These are phyloP conservation scores for Ophion ventricosus DNA, from an alignment of 2,888 invertebrate species.

Conservation along the genomic window DNA sequence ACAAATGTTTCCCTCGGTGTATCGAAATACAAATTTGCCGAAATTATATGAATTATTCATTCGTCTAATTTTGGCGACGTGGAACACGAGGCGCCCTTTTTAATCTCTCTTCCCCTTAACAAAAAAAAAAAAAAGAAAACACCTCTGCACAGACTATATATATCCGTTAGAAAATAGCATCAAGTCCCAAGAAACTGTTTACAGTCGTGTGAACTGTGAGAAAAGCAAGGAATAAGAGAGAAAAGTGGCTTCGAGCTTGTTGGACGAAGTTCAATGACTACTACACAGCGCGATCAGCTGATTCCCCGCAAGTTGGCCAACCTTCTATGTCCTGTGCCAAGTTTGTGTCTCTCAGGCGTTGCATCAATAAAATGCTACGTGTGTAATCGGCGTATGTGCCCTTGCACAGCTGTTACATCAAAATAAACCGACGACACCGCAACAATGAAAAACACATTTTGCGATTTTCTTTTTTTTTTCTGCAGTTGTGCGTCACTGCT, in stretches of 20 bases:
- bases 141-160: no score
- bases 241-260: constrained; percentile 21
- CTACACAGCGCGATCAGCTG: constrained; percentile 52
- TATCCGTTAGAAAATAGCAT: neutral
- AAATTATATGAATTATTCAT: no score
- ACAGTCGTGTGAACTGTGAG: neutral
- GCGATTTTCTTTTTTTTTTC: neutral
- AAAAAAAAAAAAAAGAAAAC: no score
- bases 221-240: neutral
- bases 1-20: no score
- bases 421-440: constrained; percentile 21
- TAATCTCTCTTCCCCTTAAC: no score
- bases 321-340: constrained; percentile 16
- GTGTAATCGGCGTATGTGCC: neutral
- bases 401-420: constrained; percentile 31
- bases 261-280: constrained; percentile 62
- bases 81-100: no score
- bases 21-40: no score
- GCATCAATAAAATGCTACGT: constrained; percentile 3
- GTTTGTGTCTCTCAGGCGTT: constrained; percentile 19
- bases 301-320: constrained; percentile 10
- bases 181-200: neutral
- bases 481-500: constrained; percentile 1
- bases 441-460: neutral
- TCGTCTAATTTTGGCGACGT: no score